phyloP scores from a whole-genome alignment of 2,888 invertebrate species.

The Sepioteuthis lessoniana region DNA sequence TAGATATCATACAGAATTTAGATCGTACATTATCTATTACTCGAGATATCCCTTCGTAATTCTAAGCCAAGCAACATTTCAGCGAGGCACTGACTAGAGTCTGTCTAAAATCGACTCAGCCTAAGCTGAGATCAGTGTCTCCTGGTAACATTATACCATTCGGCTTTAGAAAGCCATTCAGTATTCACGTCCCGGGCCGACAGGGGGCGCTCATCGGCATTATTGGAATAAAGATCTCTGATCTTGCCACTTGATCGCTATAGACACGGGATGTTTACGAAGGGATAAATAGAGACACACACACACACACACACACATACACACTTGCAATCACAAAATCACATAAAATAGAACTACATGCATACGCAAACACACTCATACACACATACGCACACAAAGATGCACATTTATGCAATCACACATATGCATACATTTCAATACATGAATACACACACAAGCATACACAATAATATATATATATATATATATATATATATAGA shows the following conservation, averaged over 20 bases:
- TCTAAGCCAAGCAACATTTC: neutral
- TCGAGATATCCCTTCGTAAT: neutral
- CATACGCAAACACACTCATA: too few relatives aligned
- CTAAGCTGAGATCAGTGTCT: neutral
- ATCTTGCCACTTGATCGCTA: neutral
- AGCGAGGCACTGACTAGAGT: neutral
- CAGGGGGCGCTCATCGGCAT: too few relatives aligned
- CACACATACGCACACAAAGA: too few relatives aligned
- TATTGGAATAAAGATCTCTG: neutral
- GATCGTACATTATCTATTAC: neutral
- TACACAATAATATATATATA: too few relatives aligned
- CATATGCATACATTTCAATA: neutral
- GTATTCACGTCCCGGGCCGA: neutral
- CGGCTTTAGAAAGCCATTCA: neutral
- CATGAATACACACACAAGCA: too few relatives aligned
- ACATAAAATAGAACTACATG: too few relatives aligned
- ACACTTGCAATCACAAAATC: too few relatives aligned
- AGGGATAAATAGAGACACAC: too few relatives aligned
- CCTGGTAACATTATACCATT: neutral
- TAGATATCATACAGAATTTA: too few relatives aligned
- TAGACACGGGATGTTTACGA: neutral
- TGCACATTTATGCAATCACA: neutral
- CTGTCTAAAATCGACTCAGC: neutral
- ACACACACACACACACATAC: too few relatives aligned
- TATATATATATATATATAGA: too few relatives aligned